Conservation (phyloP, 1,140 invertebrate genomes). For the Cherax destructor region DNA sequence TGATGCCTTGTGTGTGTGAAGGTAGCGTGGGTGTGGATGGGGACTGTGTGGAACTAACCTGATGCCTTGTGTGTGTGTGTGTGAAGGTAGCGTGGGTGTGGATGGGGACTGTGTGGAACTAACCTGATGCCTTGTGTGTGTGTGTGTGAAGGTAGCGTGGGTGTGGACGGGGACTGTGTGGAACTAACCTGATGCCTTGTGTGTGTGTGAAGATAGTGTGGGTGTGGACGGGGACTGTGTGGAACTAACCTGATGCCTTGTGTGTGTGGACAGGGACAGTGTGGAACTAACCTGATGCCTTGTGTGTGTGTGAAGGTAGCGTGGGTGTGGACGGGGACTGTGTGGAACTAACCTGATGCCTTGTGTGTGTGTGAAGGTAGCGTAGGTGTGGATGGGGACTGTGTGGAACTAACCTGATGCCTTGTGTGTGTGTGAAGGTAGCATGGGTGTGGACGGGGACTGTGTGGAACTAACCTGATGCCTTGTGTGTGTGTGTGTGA, state of each 20-base stretch:
- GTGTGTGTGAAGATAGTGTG: too few species aligned
- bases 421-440: neutral
- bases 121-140: too few species aligned
- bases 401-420: slow-evolving; percentile 14
- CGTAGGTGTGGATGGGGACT: too few species aligned
- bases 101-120: too few species aligned
- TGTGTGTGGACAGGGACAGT: slow-evolving; percentile 36
- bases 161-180: slow-evolving; percentile 47
- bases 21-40: too few species aligned
- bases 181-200: neutral
- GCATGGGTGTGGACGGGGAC: slow-evolving; percentile 26
- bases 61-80: too few species aligned
- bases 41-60: too few species aligned
- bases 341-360: slow-evolving; percentile 4
- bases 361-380: too few species aligned
- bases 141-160: neutral
- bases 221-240: too few species aligned
- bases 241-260: slow-evolving; percentile 15
- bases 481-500: too few species aligned
- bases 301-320: neutral
- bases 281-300: neutral
- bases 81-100: too few species aligned
- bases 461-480: slow-evolving; percentile 10
- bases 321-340: slow-evolving; percentile 40
- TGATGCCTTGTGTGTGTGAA: too few species aligned